Base-by-base conservation (phyloP, 2,888 invertebrate genomes). In the Zygothrica quintamaculata region DNA sequence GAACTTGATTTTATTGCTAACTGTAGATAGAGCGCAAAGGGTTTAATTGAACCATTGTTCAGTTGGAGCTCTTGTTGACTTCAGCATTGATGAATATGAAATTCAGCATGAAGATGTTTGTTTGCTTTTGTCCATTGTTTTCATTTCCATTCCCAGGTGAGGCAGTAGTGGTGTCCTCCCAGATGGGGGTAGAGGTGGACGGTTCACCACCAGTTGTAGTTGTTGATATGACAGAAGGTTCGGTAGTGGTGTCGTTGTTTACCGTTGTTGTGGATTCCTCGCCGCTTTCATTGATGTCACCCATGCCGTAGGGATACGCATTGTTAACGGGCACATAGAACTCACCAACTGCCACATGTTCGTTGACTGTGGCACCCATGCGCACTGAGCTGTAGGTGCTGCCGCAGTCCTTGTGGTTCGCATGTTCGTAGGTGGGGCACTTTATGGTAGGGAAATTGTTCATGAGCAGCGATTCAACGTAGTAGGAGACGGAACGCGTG, bases 401-500 rank as follows among this genome's bases (percentile, higher is more conserved):
- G 33, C 81, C 84, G 22, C 90, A 90, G 4, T 70, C 42, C 33
- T 88, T 82, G 0, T 74, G 62, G 9, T 79, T 60, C 48, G 90
- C 88, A 12, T 77, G 57, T 47, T 69, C 11, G 36, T 85, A 85
- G 12, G 71, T 47, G 0, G 56, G 26, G 26, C 90, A 90, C 48
- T 76, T 78, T 2, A 80, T 57, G 16, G 90, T 84, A 1, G 65
- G 64, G 48, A 91, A 92, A 25, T 87, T 80, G 34, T 88, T 61
- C 26, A 70, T 51, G 6, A 25, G 53, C 1, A 92, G 71, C 0
- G 92, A 90, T 82, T 92, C 92, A 1, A 90, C 89, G 59, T 89
- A 92, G 66, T 91, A 92, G 25, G 75, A 13, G 40, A 90, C 90
- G 1, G 92, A 85, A 34, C 92, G 88, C 1, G 74, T 67, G 74